Evolutionary conservation across 1,140 invertebrate species (phyloP).

Genomic region (Ectropis grisescens): DNA sequence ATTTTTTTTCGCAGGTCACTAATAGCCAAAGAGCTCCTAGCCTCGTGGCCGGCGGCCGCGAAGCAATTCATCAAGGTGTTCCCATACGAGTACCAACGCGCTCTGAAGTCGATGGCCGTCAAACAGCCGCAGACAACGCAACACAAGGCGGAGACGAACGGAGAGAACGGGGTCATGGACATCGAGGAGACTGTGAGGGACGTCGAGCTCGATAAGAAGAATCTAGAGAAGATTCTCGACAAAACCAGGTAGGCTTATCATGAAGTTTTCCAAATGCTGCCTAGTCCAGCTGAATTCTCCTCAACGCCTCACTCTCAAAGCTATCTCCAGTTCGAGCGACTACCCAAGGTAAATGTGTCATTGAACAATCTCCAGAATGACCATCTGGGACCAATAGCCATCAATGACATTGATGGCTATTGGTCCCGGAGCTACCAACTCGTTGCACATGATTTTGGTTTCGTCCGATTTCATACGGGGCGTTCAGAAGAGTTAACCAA

Average conservation of each 20-base stretch:
- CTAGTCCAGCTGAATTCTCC: too few species aligned
- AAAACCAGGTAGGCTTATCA: constrained; percentile 79
- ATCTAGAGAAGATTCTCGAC: constrained; percentile 86
- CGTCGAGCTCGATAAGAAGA: constrained; percentile 81
- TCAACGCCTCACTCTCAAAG: too few species aligned
- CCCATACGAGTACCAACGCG: constrained; percentile 96
- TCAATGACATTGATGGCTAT: too few species aligned
- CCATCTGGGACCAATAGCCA: too few species aligned
- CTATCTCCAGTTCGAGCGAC: too few species aligned
- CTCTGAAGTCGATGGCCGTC: constrained; percentile 81
- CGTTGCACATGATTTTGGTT: too few species aligned
- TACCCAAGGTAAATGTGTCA: too few species aligned
- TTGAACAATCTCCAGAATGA: too few species aligned
- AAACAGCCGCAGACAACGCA: constrained; percentile 57
- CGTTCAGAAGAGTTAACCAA: too few species aligned
- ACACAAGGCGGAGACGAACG: constrained; percentile 30
- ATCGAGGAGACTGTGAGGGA: constrained; percentile 62
- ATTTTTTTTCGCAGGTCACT: constrained; percentile 74
- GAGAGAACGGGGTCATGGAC: constrained; percentile 54
- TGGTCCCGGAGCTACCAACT: too few species aligned
- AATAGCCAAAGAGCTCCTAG: constrained; percentile 84
- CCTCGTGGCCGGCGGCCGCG: constrained; percentile 85
- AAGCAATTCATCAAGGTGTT: constrained; percentile 96
- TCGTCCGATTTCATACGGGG: too few species aligned
- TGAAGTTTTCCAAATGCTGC: too few species aligned